A percentile compares a stretch with the other conserved stretches of the same genome.
phyloP scores from a whole-genome alignment of 2,797 vertebrate genomes.

The Caiman crocodilus region DNA sequence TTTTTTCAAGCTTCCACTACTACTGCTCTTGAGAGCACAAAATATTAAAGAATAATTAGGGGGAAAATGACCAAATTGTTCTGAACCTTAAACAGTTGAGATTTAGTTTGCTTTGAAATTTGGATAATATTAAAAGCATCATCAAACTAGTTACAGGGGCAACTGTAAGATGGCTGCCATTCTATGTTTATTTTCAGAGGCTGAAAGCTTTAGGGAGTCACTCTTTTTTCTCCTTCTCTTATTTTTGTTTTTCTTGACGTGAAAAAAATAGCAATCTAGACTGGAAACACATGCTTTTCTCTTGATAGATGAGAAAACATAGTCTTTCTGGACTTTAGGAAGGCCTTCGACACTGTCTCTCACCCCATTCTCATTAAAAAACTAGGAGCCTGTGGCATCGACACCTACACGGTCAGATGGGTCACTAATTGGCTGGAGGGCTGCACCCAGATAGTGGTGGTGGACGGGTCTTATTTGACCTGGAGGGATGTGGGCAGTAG shows the following conservation, averaged over 20 bases:
- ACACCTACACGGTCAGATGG: no score
- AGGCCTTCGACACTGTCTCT: no score
- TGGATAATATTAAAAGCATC: constrained; percentile 33
- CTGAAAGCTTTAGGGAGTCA: constrained; percentile 52
- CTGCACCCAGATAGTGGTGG: no score
- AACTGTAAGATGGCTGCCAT: constrained; percentile 16
- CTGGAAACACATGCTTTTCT: constrained; percentile 25
- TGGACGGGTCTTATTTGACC: no score
- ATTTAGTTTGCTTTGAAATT: constrained; percentile 66
- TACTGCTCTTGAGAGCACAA: background rate
- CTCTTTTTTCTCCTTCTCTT: constrained; percentile 10
- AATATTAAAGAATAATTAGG: background rate
- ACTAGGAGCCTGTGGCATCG: no score
- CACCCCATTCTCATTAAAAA: no score
- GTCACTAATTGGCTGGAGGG: no score
- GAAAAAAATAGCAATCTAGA: constrained; percentile 59
- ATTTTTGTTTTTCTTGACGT: constrained; percentile 49
- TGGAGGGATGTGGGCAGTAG: no score
- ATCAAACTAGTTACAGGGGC: constrained; percentile 37
- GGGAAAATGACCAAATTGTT: background rate
- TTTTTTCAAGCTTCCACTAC: background rate
- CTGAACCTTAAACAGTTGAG: constrained; percentile 34
- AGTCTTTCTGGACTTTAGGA: no score
- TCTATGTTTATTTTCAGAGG: constrained; percentile 6
- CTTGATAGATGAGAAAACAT: constrained; percentile 51